Base-by-base conservation (phyloP, 2,888 invertebrate species). In the Pediacus dermestoides region DNA sequence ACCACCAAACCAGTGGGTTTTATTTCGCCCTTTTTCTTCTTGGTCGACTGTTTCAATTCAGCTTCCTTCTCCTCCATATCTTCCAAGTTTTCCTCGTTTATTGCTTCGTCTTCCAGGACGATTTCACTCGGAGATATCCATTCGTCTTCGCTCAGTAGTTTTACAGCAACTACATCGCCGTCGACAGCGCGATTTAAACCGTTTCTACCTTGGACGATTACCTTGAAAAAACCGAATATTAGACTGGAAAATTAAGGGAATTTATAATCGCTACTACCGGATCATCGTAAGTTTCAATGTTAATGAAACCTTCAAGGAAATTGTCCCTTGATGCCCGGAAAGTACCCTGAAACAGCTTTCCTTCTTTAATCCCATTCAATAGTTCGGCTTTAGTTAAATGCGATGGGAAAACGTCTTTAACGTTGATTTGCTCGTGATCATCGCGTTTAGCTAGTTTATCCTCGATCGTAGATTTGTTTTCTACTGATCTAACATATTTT, bases 171-270 rank as follows among this genome's bases (percentile, higher is more conserved):
- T 23, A 85, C 72, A 63, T 99, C 99, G 3, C 92, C 95, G 64
- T 97, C 90, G 0, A 97, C 87, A 2, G 94, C 91, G 44, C 99
- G 78, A 68, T 99, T 99, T 37, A 96, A 77, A 34, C 88, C 81
- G 35, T 78, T 75, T 41, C 85, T 78, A 1, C 94, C 93, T 80
- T 92, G 91, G 11, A 94, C 75, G 4, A 92, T 70, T 44, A 92
- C 77, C 87, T 87, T 52, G 4, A 60, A 64, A 34, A 28, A 30
- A 30, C 4, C n/a, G 27, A 16, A 44, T 37, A 42, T 9, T 33
- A 8, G 16, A 39, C 10, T 21, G 31, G 12, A 23, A 16, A 30
- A 22, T 22, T 15, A 23, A 32, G 16, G 2, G 11, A 16, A 39
- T 16, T 30, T 18, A 39, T n/a, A 38, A 30, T 44, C n/a, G 9